Evolutionary conservation across 1,140 invertebrate genomes (phyloP).

Genomic region (Lethrus apterus): DNA sequence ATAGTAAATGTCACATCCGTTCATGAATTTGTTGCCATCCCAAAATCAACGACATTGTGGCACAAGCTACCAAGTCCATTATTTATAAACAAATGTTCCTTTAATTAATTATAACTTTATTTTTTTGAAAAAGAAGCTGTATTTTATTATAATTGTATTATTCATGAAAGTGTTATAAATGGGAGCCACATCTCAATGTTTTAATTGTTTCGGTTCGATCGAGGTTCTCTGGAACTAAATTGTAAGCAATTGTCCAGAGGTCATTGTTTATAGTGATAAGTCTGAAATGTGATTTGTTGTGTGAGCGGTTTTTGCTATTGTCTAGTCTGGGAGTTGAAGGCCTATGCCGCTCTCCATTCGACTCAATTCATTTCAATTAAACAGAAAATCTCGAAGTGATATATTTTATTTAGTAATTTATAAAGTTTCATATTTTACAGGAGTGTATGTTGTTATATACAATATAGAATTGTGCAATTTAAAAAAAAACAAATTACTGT

Average conservation of each 20-base stretch:
- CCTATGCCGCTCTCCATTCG: constrained; percentile 19
- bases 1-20: constrained; percentile 36
- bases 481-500: constrained; percentile 11
- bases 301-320: constrained; percentile 19
- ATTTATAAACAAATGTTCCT: constrained; percentile 23
- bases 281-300: constrained; percentile 7
- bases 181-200: too few relatives aligned
- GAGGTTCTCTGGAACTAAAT: too few relatives aligned
- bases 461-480: constrained; percentile 21
- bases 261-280: neutral
- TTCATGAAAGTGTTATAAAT: neutral
- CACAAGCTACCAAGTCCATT: constrained; percentile 27
- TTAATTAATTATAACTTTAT: constrained; percentile 14
- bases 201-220: neutral
- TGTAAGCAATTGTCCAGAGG: neutral
- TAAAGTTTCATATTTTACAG: constrained; percentile 5
- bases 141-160: neutral
- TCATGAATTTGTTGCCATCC: constrained; percentile 32
- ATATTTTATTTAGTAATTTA: constrained; percentile 22
- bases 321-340: constrained; percentile 28
- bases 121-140: constrained; percentile 1
- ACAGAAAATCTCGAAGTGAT: constrained; percentile 17
- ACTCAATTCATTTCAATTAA: constrained; percentile 19
- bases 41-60: constrained; percentile 34
- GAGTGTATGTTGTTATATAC: neutral